Conservation (phyloP, 2,113 vertebrate species). For the Pavo muticus region DNA sequence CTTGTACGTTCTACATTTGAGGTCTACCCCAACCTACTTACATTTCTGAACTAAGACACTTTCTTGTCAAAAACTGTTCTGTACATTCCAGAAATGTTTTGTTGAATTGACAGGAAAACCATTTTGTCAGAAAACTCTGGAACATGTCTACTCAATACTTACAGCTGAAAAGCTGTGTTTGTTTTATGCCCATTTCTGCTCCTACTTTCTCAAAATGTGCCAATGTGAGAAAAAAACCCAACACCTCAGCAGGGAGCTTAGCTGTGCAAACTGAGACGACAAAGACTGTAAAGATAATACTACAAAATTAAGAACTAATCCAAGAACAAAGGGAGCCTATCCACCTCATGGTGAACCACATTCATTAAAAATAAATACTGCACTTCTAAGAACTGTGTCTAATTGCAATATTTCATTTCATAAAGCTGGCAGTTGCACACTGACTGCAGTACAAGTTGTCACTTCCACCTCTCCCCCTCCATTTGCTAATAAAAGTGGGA, state of each 20-base stretch:
- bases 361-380: fast-evolving
- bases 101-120: constrained; percentile 19
- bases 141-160: neutral
- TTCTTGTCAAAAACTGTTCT: neutral
- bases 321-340: neutral
- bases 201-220: neutral
- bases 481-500: neutral
- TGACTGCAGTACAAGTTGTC: neutral
- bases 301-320: neutral
- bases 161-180: neutral
- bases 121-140: neutral
- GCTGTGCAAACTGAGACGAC: neutral
- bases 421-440: neutral
- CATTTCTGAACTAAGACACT: neutral
- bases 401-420: constrained; percentile 27
- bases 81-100: neutral
- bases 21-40: neutral
- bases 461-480: no score
- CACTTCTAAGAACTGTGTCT: neutral
- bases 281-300: neutral
- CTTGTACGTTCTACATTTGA: neutral
- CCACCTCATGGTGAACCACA: neutral
- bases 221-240: neutral
- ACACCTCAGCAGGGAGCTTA: neutral
- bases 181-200: neutral